Conservation (phyloP, 37 sponge, comb jelly and placozoan genomes). For the Halichondria panicea region DNA sequence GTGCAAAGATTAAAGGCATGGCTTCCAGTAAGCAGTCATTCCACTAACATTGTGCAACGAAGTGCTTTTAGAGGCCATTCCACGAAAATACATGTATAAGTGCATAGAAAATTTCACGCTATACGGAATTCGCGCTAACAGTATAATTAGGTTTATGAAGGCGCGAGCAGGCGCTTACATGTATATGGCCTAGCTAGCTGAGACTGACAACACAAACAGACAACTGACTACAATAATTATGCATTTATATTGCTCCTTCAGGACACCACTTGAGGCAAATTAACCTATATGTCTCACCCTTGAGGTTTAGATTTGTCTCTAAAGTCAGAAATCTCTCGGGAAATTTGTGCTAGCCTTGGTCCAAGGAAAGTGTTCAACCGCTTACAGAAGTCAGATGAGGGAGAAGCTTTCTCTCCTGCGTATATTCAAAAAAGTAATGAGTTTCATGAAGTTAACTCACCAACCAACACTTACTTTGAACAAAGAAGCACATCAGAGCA, state of each 20-base stretch:
- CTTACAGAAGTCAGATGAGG: conserved; percentile 62
- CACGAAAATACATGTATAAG: too few relatives aligned
- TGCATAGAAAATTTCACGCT: too few relatives aligned
- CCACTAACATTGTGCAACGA: too few relatives aligned
- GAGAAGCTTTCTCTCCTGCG: background rate
- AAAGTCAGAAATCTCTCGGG: conserved; percentile 52
- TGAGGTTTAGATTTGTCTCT: conserved; percentile 13
- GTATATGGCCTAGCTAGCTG: too few relatives aligned
- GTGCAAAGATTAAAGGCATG: too few relatives aligned
- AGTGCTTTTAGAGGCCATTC: too few relatives aligned
- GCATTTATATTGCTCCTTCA: background rate
- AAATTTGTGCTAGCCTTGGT: conserved; percentile 58
- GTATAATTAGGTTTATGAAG: too few relatives aligned
- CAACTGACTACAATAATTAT: too few relatives aligned
- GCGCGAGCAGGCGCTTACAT: too few relatives aligned
- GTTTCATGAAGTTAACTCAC: background rate
- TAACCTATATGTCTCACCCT: conserved; percentile 10
- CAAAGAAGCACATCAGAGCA: conserved; percentile 77
- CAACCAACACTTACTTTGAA: conserved; percentile 40
- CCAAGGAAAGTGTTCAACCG: conserved; percentile 62
- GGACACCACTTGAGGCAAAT: background rate
- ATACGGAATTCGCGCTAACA: too few relatives aligned
- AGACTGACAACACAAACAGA: too few relatives aligned
- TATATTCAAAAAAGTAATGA: background rate
- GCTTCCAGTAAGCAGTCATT: too few relatives aligned